phyloP scores from a whole-genome alignment of 92 coral and sea anemone genomes.

The Isaurus tuberculatus region DNA sequence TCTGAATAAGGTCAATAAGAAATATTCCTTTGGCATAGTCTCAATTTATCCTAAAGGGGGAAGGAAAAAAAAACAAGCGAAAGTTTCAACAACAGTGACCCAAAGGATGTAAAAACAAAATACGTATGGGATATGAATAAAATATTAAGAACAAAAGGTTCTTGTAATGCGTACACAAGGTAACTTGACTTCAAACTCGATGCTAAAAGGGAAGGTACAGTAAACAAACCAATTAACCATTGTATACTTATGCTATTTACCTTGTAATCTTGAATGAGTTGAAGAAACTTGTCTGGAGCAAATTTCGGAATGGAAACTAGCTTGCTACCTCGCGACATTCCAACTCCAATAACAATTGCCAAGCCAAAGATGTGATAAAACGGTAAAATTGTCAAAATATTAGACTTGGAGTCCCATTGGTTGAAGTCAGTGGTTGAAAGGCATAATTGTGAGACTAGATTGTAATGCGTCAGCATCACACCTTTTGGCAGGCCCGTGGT shows the following conservation, averaged over 20 bases:
- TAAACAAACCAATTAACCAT: no score
- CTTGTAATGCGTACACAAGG: no score
- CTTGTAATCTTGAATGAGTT: slow-evolving; percentile 78
- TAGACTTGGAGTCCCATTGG: slow-evolving; percentile 43
- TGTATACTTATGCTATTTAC: slow-evolving; percentile 26
- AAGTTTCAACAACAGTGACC: no score
- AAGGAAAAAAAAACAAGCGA: no score
- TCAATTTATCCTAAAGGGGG: no score
- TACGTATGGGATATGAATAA: no score
- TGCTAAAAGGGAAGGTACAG: no score
- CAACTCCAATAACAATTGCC: slow-evolving; percentile 55
- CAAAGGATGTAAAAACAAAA: no score
- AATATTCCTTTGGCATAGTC: no score
- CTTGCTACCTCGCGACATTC: slow-evolving; percentile 70
- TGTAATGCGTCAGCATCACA: slow-evolving; percentile 92
- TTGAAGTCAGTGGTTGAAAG: slow-evolving; percentile 50
- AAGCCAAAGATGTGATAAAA: slow-evolving; percentile 83
- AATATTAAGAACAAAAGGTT: no score
- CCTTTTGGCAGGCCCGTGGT: slow-evolving; percentile 94
- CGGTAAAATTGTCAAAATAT: slow-evolving; percentile 75
- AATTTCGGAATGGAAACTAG: slow-evolving; percentile 75
- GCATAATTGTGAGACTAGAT: slow-evolving; percentile 70
- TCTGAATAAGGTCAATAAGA: no score
- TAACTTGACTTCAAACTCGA: no score
- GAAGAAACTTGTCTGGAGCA: slow-evolving; percentile 73